Percentiles rank a stretch among this genome's conserved stretches.
Conservation (phyloP, 2,113 vertebrate species). For the Stegastes partitus region DNA sequence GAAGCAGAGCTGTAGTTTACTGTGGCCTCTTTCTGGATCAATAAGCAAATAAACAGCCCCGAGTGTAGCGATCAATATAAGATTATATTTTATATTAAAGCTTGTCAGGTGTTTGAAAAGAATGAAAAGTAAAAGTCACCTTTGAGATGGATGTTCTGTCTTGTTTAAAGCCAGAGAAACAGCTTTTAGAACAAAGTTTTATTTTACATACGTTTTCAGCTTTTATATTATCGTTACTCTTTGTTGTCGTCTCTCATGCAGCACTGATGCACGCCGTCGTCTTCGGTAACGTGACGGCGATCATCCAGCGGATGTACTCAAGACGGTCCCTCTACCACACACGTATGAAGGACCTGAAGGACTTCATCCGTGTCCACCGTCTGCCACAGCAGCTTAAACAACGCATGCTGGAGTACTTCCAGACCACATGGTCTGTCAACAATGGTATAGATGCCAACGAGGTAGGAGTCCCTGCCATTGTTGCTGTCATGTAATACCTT, state of each 20-base stretch:
- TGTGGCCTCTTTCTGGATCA: background rate
- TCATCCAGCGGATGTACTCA: conserved; percentile 98
- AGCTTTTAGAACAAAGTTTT: background rate
- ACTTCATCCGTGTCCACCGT: conserved; percentile 94
- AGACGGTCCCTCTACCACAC: conserved; percentile 97
- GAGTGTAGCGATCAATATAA: background rate
- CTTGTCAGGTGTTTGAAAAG: background rate
- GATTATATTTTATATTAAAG: background rate
- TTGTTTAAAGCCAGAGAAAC: background rate
- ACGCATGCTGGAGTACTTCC: conserved; percentile 96
- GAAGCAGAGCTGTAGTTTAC: conserved; percentile 16
- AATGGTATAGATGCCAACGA: conserved; percentile 95
- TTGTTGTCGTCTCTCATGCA: conserved; percentile 58
- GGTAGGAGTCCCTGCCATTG: conserved; percentile 79
- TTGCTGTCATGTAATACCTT: conserved; percentile 31
- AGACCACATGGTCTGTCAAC: conserved; percentile 98
- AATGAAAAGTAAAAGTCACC: background rate
- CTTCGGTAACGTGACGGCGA: conserved; percentile 96
- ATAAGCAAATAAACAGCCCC: conserved; percentile 3
- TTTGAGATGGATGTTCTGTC: background rate
- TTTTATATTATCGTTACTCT: background rate
- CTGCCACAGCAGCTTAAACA: conserved; percentile 96
- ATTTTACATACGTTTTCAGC: background rate
- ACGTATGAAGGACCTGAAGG: conserved; percentile 96
- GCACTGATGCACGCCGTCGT: conserved; percentile 96